Conservation (phyloP, 2,888 invertebrate genomes). For the Heliothis peltigera region DNA sequence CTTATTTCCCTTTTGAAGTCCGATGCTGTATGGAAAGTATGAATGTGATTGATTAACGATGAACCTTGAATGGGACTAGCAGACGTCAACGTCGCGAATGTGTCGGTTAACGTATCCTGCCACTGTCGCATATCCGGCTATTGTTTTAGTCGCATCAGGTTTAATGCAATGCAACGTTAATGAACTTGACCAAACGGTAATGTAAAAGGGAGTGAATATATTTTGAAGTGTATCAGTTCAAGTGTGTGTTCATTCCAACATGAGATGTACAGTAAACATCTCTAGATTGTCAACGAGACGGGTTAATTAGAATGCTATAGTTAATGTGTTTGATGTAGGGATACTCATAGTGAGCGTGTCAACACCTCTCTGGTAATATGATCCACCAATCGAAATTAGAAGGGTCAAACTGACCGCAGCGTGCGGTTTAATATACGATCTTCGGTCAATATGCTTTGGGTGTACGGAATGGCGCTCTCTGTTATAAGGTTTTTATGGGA, state of each 20-base stretch:
- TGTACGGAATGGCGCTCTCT: slow-evolving; percentile 38
- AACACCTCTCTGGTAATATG: slow-evolving; percentile 83
- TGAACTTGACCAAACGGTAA: slow-evolving; percentile 55
- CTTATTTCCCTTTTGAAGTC: slow-evolving; percentile 49
- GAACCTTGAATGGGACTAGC: slow-evolving; percentile 73
- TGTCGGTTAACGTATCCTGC: slow-evolving; percentile 80
- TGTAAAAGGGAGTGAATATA: slow-evolving; percentile 55
- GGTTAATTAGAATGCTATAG: slow-evolving; percentile 80
- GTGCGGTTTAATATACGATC: slow-evolving; percentile 73
- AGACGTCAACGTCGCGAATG: slow-evolving; percentile 80
- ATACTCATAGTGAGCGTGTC: slow-evolving; percentile 75
- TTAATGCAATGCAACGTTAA: slow-evolving; percentile 73
- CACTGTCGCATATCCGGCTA: slow-evolving; percentile 79
- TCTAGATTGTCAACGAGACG: slow-evolving; percentile 66
- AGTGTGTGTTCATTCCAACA: slow-evolving; percentile 60
- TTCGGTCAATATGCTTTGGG: slow-evolving; percentile 54
- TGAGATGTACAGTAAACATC: slow-evolving; percentile 68
- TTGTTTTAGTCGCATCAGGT: slow-evolving; percentile 72
- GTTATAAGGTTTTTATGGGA: slow-evolving; percentile 57
- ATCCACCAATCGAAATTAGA: slow-evolving; percentile 79
- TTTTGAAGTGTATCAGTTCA: slow-evolving; percentile 57
- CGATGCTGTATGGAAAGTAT: slow-evolving; percentile 22
- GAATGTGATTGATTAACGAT: slow-evolving; percentile 65
- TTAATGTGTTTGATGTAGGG: slow-evolving; percentile 77
- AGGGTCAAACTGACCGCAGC: slow-evolving; percentile 79